A percentile compares a stretch with the other conserved stretches of the same genome.
These are phyloP conservation scores for Pterocles gutturalis DNA, from an alignment of 2,113 vertebrate species.

Conservation along the genomic window DNA sequence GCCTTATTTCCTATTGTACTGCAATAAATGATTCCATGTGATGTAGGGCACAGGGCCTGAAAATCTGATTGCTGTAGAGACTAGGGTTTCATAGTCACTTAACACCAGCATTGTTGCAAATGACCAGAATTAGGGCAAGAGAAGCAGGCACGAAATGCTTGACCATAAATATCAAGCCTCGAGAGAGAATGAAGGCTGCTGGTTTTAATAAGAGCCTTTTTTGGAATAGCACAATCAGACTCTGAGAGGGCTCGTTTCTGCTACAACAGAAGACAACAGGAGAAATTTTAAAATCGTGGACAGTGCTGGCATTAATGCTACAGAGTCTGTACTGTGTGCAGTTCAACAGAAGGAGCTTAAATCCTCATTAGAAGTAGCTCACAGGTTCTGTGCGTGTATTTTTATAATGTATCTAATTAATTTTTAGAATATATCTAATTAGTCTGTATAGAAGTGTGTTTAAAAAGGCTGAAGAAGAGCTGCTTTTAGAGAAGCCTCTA, in stretches of 20 bases:
- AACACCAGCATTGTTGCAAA: slow-evolving; percentile 56
- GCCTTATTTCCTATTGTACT: slow-evolving; percentile 38
- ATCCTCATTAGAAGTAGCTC: background rate
- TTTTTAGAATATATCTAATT: background rate
- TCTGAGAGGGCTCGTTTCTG: background rate
- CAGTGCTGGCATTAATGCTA: background rate
- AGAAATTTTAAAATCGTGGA: background rate
- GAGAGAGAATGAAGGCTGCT: background rate
- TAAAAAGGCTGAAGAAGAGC: background rate
- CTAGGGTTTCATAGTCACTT: slow-evolving; percentile 43
- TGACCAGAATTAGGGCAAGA: slow-evolving; percentile 40
- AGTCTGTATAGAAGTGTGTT: background rate
- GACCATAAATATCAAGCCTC: slow-evolving; percentile 45
- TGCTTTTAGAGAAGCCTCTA: background rate
- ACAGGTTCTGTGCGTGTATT: background rate
- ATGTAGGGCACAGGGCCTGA: background rate
- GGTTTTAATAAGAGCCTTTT: background rate
- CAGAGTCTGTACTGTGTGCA: background rate
- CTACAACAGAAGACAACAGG: background rate
- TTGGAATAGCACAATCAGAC: background rate
- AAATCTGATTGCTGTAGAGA: slow-evolving; percentile 25
- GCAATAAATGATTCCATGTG: slow-evolving; percentile 50
- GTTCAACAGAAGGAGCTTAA: background rate
- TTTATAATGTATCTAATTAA: too few species aligned
- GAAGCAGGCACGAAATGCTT: slow-evolving; percentile 48